These are phyloP conservation scores for Lagorchestes hirsutus DNA, from an alignment of 2,797 vertebrate species.

Conservation along the genomic window DNA sequence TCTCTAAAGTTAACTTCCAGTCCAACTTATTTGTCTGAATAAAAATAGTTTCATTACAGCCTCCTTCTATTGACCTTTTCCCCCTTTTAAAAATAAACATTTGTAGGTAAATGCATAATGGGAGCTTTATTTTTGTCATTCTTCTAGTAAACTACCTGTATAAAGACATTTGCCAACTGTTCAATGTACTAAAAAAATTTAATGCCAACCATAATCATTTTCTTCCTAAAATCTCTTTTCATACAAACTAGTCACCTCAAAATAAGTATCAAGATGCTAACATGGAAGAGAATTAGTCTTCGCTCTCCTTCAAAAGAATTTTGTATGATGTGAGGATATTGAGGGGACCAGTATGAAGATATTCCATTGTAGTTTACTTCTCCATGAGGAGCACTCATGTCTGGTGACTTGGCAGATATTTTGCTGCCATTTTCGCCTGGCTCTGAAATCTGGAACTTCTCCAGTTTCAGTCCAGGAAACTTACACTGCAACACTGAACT, in stretches of 20 bases:
- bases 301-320: not conserved
- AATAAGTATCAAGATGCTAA: conserved; percentile 9
- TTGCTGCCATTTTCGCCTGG: conserved; percentile 45
- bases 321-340: conserved; percentile 24
- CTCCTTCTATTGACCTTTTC: conserved; percentile 38
- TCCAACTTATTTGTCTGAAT: conserved; percentile 30
- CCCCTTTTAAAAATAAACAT: conserved; percentile 61
- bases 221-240: conserved; percentile 13
- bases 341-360: not conserved
- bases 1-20: conserved; percentile 14
- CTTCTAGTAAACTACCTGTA: conserved; percentile 42
- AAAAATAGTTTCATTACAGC: conserved; percentile 36
- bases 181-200: conserved; percentile 4
- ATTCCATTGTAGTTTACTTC: not conserved
- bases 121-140: conserved; percentile 36
- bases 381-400: not conserved
- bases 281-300: not conserved
- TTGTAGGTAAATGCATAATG: conserved; percentile 43
- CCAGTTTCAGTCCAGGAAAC: conserved; percentile 4
- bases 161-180: conserved; percentile 32
- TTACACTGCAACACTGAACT: conserved; percentile 2
- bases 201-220: conserved; percentile 15
- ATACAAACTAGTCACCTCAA: conserved; percentile 26
- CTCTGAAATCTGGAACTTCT: conserved; percentile 48
- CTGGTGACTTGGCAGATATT: conserved; percentile 28